Conservation (phyloP, 2,797 vertebrate genomes). For the Sebastes matsubarae region DNA sequence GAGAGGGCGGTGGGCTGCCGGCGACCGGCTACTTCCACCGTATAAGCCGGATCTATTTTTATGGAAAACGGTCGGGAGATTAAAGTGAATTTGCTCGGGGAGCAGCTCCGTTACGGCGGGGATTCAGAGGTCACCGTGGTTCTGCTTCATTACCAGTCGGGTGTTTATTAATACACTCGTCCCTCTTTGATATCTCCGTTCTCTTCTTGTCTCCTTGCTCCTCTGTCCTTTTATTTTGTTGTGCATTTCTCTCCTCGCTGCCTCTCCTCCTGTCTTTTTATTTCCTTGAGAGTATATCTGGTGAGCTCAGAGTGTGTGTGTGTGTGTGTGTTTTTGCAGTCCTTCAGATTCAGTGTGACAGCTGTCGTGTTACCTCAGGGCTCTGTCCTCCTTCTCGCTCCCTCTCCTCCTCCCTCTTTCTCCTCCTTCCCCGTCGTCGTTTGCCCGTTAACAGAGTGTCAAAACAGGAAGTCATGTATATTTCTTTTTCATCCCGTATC, state of each 20-base stretch:
- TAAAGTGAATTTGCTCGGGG: not conserved
- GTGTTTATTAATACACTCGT: not conserved
- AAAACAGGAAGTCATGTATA: conserved; percentile 17
- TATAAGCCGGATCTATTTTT: not conserved
- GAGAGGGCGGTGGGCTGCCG: not conserved
- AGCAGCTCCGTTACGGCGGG: not conserved
- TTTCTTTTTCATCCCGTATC: not conserved
- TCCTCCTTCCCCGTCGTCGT: conserved; percentile 1
- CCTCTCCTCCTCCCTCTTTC: not conserved
- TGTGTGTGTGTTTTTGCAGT: conserved; percentile 21
- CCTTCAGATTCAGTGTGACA: conserved; percentile 62
- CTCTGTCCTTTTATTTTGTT: conserved; percentile 3
- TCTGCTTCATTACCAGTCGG: not conserved
- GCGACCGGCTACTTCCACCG: not conserved
- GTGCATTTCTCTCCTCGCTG: not conserved
- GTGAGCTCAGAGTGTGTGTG: too few species aligned
- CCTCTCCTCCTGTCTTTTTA: not conserved
- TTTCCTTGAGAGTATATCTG: conserved; percentile 37
- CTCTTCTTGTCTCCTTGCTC: too few species aligned
- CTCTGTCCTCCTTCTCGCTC: conserved; percentile 34
- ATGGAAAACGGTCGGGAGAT: not conserved
- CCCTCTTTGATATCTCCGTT: not conserved
- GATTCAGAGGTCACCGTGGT: not conserved
- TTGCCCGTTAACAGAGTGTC: not conserved
- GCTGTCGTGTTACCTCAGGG: conserved; percentile 65